These are phyloP conservation scores for Arctocebus calabarensis DNA, from an alignment of 2,797 vertebrate species.

Conservation along the genomic window DNA sequence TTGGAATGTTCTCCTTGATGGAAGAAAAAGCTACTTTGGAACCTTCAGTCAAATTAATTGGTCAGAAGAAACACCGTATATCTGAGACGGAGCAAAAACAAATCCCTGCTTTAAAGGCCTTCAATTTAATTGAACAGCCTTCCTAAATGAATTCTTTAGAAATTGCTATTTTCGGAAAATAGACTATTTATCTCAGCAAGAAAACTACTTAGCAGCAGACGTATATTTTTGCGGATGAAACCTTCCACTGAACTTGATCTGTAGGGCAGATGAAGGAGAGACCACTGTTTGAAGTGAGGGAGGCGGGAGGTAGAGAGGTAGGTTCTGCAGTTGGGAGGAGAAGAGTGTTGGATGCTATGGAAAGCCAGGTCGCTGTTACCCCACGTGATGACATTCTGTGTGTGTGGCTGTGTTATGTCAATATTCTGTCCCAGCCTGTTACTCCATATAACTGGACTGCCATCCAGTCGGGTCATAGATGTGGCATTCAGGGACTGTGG, in stretches of 20 bases:
- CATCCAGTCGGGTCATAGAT: background rate
- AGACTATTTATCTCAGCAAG: background rate
- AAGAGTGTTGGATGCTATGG: background rate
- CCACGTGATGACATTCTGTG: rapidly evolving
- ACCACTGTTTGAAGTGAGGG: background rate
- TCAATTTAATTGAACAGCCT: slow-evolving; percentile 48
- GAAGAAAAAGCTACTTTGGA: slow-evolving; percentile 52
- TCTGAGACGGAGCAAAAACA: background rate
- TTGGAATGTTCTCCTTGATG: background rate
- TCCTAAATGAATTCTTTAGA: slow-evolving; percentile 49
- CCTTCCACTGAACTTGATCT: background rate
- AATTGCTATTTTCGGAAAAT: slow-evolving; percentile 50
- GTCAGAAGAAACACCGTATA: background rate
- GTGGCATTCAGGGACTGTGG: background rate
- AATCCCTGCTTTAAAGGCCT: slow-evolving; percentile 46
- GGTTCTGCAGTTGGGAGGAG: background rate
- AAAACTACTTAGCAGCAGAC: background rate
- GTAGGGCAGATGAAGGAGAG: background rate
- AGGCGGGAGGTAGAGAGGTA: background rate
- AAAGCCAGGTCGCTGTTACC: rapidly evolving
- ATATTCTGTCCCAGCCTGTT: background rate
- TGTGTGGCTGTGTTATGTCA: rapidly evolving
- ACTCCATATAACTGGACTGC: background rate
- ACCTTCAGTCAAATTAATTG: slow-evolving; percentile 39
- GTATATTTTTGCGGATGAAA: slow-evolving; percentile 1